Percentiles rank a stretch among this genome's conserved stretches.
phyloP scores from a whole-genome alignment of 2,797 vertebrate genomes.

The Orientallactaga sibirica region DNA sequence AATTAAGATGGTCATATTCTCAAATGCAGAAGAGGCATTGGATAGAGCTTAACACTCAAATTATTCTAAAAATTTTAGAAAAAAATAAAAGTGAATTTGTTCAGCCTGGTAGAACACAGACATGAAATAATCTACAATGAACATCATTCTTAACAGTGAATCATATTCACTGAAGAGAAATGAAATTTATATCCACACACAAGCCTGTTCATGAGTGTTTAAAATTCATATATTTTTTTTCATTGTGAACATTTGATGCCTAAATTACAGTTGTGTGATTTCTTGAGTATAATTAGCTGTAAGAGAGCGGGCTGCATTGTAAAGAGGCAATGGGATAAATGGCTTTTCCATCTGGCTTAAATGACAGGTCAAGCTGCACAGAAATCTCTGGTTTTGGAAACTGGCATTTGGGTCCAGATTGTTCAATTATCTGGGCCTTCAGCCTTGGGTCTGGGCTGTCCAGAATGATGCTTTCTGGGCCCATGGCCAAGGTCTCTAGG shows the following conservation, averaged over 20 bases:
- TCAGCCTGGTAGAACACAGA: background rate
- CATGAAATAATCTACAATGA: background rate
- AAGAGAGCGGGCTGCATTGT: slow-evolving; percentile 61
- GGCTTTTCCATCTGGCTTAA: slow-evolving; percentile 77
- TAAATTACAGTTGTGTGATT: slow-evolving; percentile 77
- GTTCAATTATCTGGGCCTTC: slow-evolving; percentile 76
- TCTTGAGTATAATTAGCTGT: slow-evolving; percentile 73
- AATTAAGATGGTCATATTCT: background rate
- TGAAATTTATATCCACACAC: background rate
- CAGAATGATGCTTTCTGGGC: slow-evolving; percentile 70
- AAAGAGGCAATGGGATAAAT: slow-evolving; percentile 59
- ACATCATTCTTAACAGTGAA: background rate
- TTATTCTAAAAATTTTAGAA: background rate
- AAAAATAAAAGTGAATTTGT: background rate
- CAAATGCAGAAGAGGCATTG: background rate
- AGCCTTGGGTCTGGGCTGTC: slow-evolving; percentile 65
- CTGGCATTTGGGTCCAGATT: slow-evolving; percentile 71
- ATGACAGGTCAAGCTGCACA: slow-evolving; percentile 73
- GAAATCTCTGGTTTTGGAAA: slow-evolving; percentile 78
- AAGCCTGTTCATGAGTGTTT: background rate
- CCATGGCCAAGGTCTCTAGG: slow-evolving; percentile 52
- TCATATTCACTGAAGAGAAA: background rate
- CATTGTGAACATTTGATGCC: slow-evolving; percentile 56
- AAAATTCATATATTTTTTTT: slow-evolving; percentile 53
- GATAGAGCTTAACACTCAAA: background rate